These are phyloP conservation scores for Anolis carolinensis DNA, from an alignment of 2,113 vertebrate genomes.

Conservation along the genomic window DNA sequence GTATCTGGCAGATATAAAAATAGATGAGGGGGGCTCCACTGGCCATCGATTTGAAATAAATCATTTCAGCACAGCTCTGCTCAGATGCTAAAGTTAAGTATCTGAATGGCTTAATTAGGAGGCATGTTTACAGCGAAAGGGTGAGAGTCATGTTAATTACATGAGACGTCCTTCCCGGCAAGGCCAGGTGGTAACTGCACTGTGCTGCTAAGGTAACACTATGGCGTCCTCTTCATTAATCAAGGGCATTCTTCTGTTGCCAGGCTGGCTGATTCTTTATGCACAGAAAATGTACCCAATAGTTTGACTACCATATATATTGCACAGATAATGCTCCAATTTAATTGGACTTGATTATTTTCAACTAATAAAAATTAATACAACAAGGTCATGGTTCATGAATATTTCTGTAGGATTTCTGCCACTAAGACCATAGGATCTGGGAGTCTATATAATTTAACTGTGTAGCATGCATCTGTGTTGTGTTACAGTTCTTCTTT, in stretches of 20 bases:
- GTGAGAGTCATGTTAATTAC: conserved; percentile 73
- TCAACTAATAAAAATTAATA: not conserved
- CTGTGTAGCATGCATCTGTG: not conserved
- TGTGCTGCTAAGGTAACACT: conserved; percentile 40
- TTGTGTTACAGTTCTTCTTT: not conserved
- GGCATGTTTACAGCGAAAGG: conserved; percentile 72
- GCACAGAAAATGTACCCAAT: conserved; percentile 26
- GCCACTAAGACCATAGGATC: not conserved
- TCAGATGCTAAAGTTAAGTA: conserved; percentile 69
- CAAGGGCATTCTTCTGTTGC: not conserved
- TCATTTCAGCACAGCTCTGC: conserved; percentile 60
- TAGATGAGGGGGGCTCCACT: conserved; percentile 27
- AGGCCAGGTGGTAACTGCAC: conserved; percentile 41
- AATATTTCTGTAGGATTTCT: not conserved
- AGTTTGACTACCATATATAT: conserved; percentile 1
- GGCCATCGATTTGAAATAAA: conserved; percentile 65
- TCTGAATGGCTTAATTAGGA: conserved; percentile 73
- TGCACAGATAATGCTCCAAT: conserved; percentile 24
- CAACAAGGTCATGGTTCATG: rapidly evolving
- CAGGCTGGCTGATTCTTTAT: conserved; percentile 18
- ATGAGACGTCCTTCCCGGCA: conserved; percentile 61
- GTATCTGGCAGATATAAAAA: conserved; percentile 41
- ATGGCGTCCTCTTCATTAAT: conserved; percentile 43
- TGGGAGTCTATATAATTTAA: not conserved
- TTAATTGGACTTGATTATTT: conserved; percentile 43